Evolutionary conservation across 2,113 vertebrate genomes (phyloP), one percentile per base, ranked within the genome.

Genomic region (Cyprinus carpio): DNA sequence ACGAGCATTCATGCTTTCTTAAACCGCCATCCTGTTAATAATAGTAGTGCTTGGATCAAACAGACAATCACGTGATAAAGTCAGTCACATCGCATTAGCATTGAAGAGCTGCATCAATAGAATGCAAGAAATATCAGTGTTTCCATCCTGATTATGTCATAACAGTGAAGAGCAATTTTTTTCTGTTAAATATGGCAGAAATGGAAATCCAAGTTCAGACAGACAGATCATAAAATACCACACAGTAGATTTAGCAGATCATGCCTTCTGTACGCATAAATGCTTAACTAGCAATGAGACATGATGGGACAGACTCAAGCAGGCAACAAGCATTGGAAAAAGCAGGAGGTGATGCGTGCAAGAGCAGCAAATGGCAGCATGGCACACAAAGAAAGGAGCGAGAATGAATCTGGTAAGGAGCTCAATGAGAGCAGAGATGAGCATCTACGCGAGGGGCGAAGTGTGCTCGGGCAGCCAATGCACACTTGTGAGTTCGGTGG

Each of bases 391-490:
- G 16, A 71, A 84, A 58, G 84, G 56, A 34, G 64, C 46, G 64
- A 62, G 54, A 5, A 60, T 67, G 25, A 25, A 25, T 81, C 15
- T 62, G 60, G 25, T 51, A 34, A 46, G 85, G 65, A 2, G 64
- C 76, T 81, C 71, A 88, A 64, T 75, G 43, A 27, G 4, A 74
- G 80, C 74, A 43, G 56, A 51, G 65, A n/a, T 80, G 58, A 75
- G 46, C 1, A 64, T 64, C 88, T 89, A 89, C 54, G 85, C 60
- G 27, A 89, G 87, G 72, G 87, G 75, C 1, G 27, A 18, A 16
- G 75, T 79, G 27, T 84, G 84, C 40, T 79, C 78, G 13, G 82
- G 40, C 20, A 88, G 87, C 88, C 88, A 89, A 62, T 82, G 87
- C 2, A 83, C 84, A 69, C 46, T 80, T 11, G 64, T 49, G 80